phyloP scores from a whole-genome alignment of 2,113 vertebrate species.

The Callionymus lyra region DNA sequence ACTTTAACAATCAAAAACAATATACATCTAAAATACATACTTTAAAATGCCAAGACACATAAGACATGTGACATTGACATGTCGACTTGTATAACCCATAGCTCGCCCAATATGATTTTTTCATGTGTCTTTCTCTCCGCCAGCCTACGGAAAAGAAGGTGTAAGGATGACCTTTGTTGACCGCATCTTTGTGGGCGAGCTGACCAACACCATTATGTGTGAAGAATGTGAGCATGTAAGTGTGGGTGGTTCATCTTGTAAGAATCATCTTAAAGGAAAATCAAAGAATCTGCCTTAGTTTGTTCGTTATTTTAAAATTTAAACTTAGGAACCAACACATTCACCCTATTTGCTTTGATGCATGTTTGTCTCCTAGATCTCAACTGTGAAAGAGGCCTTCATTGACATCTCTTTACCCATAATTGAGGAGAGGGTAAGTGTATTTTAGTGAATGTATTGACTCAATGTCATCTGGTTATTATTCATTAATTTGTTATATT shows the following conservation, averaged over 20 bases:
- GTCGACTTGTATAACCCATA: too few species aligned
- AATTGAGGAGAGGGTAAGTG: slow-evolving; percentile 93
- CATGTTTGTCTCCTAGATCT: slow-evolving; percentile 74
- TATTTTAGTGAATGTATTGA: background rate
- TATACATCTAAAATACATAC: too few species aligned
- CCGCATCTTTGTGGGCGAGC: slow-evolving; percentile 94
- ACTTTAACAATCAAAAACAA: too few species aligned
- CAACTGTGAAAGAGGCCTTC: slow-evolving; percentile 90
- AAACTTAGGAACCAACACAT: too few species aligned
- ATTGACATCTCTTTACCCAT: slow-evolving; percentile 97
- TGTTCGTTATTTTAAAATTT: too few species aligned
- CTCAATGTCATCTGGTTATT: background rate
- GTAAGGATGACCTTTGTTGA: slow-evolving; percentile 98
- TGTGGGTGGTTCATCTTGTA: slow-evolving; percentile 32
- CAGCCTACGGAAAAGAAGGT: slow-evolving; percentile 94
- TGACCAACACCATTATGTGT: slow-evolving; percentile 98
- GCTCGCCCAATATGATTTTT: too few species aligned
- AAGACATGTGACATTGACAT: too few species aligned
- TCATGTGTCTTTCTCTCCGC: slow-evolving; percentile 15
- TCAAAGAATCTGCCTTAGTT: too few species aligned
- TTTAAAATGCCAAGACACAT: too few species aligned
- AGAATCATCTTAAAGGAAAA: too few species aligned
- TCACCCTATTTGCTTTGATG: background rate
- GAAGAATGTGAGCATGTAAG: slow-evolving; percentile 97
- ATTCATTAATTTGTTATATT: slow-evolving; percentile 3